A percentile compares a stretch with the other conserved stretches of the same genome.
Conservation (phyloP, 2,113 vertebrate species). For the Hippocampus comes region DNA sequence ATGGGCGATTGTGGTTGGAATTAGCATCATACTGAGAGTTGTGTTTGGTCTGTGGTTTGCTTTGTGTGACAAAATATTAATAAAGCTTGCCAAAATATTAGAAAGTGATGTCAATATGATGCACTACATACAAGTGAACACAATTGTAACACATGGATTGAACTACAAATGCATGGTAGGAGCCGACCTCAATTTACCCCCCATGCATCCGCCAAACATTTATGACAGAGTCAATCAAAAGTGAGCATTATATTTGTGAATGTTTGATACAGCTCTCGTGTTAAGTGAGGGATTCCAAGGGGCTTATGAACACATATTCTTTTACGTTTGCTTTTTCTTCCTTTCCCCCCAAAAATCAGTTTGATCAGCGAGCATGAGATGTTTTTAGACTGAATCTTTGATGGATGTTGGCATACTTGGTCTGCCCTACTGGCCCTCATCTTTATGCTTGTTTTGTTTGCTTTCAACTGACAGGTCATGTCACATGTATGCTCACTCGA, state of each 20-base stretch:
- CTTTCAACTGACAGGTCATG: not conserved
- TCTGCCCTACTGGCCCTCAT: not conserved
- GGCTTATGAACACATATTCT: not conserved
- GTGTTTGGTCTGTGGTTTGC: not conserved
- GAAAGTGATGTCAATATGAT: not conserved
- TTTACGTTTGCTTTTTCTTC: not conserved
- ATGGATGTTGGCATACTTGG: constrained; percentile 5
- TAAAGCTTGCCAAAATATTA: not conserved
- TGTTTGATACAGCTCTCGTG: not conserved
- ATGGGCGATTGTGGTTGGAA: not conserved
- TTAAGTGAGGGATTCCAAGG: not conserved
- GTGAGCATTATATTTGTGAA: not conserved
- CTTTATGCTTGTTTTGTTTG: not conserved
- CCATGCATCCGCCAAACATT: not conserved
- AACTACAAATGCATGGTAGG: not conserved
- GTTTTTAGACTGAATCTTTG: constrained; percentile 9
- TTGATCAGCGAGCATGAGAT: not conserved
- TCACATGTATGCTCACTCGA: not conserved
- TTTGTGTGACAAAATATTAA: not conserved
- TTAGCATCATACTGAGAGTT: not conserved
- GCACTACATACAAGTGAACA: not conserved
- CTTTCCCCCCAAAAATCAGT: not conserved
- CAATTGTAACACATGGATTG: not conserved
- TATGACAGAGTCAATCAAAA: not conserved
- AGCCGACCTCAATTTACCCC: not conserved